Evolutionary conservation across 2,888 invertebrate genomes (phyloP).

Genomic region (Seladonia tumulorum): DNA sequence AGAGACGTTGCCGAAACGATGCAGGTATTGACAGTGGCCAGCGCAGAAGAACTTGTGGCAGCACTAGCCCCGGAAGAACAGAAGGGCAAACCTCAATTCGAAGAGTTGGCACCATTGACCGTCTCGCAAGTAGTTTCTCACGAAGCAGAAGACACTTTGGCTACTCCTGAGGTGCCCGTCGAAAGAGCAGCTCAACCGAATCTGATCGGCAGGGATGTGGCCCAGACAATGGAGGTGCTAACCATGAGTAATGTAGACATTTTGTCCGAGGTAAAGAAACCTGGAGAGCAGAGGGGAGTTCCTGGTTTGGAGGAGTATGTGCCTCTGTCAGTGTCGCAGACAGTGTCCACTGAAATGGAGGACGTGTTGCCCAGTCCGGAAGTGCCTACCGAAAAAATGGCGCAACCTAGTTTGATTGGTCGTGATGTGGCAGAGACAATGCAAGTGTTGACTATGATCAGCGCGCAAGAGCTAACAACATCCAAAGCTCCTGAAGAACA

Average conservation of each 20-base stretch:
- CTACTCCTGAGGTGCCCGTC: conserved; percentile 72
- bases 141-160: conserved; percentile 71
- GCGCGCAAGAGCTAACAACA: conserved; percentile 71
- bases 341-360: conserved; percentile 74
- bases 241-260: conserved; percentile 74
- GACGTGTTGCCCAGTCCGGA: conserved; percentile 62
- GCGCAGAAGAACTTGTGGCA: conserved; percentile 75
- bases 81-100: conserved; percentile 74
- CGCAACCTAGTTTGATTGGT: conserved; percentile 77
- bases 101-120: conserved; percentile 73
- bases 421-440: conserved; percentile 77
- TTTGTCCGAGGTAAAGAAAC: conserved; percentile 64
- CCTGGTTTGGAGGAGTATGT: conserved; percentile 74
- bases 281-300: conserved; percentile 71
- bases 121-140: conserved; percentile 77
- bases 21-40: conserved; percentile 72
- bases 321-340: conserved; percentile 72
- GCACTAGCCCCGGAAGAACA: conserved; percentile 73
- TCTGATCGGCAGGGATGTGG: conserved; percentile 80
- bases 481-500: conserved; percentile 68
- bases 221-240: conserved; percentile 81
- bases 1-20: conserved; percentile 78
- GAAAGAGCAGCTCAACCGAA: conserved; percentile 76
- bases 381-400: conserved; percentile 80
- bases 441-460: conserved; percentile 73